Evolutionary conservation across 2,797 vertebrate genomes (phyloP).

Genomic region (Hoplostethus atlanticus): DNA sequence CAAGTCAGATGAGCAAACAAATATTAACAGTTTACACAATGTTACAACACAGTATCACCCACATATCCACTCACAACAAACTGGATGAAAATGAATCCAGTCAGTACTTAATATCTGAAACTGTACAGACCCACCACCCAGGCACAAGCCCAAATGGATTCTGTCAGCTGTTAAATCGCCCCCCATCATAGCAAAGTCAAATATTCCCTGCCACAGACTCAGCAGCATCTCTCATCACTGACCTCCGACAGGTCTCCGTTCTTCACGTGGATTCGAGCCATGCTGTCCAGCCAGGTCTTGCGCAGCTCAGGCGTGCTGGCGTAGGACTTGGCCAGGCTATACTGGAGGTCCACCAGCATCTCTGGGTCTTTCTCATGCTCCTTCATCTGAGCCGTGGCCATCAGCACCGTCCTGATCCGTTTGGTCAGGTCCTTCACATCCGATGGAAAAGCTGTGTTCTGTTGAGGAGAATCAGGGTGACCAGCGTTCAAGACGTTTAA

Average conservation of each 20-base stretch:
- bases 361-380: conserved; percentile 97
- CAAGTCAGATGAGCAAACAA: conserved; percentile 20
- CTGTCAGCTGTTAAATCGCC: background rate
- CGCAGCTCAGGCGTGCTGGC: conserved; percentile 97
- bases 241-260: conserved; percentile 98
- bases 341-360: conserved; percentile 98
- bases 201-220: background rate
- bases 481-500: background rate
- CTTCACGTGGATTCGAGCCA: conserved; percentile 98
- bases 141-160: background rate
- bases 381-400: conserved; percentile 99
- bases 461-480: conserved; percentile 25
- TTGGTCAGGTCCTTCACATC: conserved; percentile 98
- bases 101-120: background rate
- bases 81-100: background rate
- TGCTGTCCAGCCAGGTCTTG: conserved; percentile 98
- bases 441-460: conserved; percentile 96
- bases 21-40: background rate
- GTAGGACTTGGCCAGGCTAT: conserved; percentile 97
- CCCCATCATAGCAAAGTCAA: background rate
- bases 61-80: conserved; percentile 7
- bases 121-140: background rate
- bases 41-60: background rate
- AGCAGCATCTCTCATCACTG: conserved; percentile 17
- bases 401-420: conserved; percentile 95